phyloP scores from a whole-genome alignment of 2,113 vertebrate species.

The Toxostoma redivivum region DNA sequence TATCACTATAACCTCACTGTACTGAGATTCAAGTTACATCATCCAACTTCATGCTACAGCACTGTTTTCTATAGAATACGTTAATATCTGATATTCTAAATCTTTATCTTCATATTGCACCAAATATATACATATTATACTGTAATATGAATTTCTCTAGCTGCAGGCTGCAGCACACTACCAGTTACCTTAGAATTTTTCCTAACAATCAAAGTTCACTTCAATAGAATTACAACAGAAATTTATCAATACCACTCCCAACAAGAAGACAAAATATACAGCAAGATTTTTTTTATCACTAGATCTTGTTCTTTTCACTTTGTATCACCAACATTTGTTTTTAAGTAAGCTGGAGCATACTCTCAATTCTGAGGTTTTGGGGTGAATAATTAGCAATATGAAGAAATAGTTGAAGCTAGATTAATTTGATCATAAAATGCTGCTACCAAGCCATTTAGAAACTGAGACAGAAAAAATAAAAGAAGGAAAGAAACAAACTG shows the following conservation, averaged over 20 bases:
- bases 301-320: not conserved
- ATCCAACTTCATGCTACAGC: not conserved
- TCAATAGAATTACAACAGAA: not conserved
- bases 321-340: not conserved
- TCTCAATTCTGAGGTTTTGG: not conserved
- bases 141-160: not conserved
- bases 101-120: not conserved
- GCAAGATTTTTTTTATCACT: not conserved
- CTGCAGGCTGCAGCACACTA: not conserved
- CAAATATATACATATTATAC: not conserved
- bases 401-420: not conserved
- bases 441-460: conserved; percentile 13
- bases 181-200: not conserved
- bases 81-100: not conserved
- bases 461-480: not conserved
- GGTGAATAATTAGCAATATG: not conserved
- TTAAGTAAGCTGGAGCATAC: not conserved
- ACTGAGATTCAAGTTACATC: not conserved
- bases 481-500: not conserved
- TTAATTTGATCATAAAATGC: not conserved
- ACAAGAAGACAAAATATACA: not conserved
- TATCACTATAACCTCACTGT: not conserved
- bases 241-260: not conserved
- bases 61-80: not conserved
- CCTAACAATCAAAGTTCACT: not conserved